phyloP scores from a whole-genome alignment of 2,888 invertebrate genomes.

The Cantharis rustica region DNA sequence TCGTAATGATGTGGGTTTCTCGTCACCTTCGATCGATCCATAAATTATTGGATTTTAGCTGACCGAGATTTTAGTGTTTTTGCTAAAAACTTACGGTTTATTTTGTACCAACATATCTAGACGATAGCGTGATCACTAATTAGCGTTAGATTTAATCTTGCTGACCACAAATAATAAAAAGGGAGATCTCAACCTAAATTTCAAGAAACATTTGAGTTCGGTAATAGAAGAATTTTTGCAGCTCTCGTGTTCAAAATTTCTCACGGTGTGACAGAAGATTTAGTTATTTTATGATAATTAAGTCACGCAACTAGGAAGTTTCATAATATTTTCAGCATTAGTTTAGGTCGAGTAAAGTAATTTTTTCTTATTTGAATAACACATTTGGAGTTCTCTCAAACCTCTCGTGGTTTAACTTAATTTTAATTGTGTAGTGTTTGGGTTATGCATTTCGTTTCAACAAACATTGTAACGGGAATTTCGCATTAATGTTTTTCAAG shows the following conservation, averaged over 20 bases:
- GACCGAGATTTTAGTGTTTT: neutral
- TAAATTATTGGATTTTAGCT: neutral
- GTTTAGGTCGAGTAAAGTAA: conserved; percentile 1
- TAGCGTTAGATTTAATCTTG: neutral
- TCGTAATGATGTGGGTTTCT: neutral
- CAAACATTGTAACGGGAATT: conserved; percentile 7
- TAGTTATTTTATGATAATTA: neutral
- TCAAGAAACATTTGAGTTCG: neutral
- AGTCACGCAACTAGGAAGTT: neutral
- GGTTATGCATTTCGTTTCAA: conserved; percentile 2
- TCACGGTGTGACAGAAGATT: neutral
- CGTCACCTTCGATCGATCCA: neutral
- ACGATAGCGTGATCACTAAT: neutral
- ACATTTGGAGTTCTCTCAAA: conserved; percentile 7
- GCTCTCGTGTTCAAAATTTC: neutral
- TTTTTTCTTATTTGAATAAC: conserved; percentile 5
- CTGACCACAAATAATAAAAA: neutral
- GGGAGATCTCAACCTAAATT: neutral
- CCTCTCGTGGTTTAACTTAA: conserved; percentile 7
- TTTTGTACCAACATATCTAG: neutral
- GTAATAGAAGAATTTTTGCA: neutral
- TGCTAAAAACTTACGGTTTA: neutral
- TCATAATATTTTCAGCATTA: neutral
- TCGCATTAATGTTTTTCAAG: conserved; percentile 8
- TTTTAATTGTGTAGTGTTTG: conserved; percentile 15